Percentiles rank a stretch among this genome's conserved stretches.
These are phyloP conservation scores for Galago senegalensis DNA, from an alignment of 2,797 vertebrate species.

Conservation along the genomic window DNA sequence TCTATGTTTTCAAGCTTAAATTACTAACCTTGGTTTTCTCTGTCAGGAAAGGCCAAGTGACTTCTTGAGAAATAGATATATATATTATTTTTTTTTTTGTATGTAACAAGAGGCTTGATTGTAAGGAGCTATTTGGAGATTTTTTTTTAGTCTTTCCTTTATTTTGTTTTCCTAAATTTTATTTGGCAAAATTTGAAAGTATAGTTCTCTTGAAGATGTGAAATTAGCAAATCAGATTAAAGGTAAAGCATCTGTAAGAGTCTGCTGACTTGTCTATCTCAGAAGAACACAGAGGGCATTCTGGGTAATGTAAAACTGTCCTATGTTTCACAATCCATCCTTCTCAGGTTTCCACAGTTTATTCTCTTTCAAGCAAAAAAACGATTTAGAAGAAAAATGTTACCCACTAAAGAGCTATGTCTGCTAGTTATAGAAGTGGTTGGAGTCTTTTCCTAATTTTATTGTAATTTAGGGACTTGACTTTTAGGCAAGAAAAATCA, in stretches of 20 bases:
- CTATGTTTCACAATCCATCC: not conserved
- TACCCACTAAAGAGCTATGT: not conserved
- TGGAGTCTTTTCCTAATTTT: not conserved
- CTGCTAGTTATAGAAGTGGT: not conserved
- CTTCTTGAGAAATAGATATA: not conserved
- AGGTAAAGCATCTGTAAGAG: not conserved
- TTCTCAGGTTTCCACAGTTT: not conserved
- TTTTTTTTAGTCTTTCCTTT: not conserved
- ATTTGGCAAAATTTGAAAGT: conserved; percentile 50
- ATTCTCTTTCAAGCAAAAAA: not conserved
- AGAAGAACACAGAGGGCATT: not conserved
- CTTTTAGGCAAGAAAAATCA: not conserved
- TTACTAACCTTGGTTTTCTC: conserved; percentile 41
- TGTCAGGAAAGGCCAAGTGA: conserved; percentile 33
- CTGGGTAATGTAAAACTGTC: not conserved
- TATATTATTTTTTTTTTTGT: no score
- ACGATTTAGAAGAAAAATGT: not conserved
- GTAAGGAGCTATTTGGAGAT: not conserved
- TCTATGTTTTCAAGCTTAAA: conserved; percentile 73
- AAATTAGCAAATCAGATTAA: conserved; percentile 36
- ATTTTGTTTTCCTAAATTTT: no score
- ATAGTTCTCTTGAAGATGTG: not conserved
- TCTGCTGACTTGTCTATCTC: not conserved
- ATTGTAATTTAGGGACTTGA: conserved; percentile 1
- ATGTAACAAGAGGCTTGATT: not conserved